Evolutionary conservation across 2,888 invertebrate genomes (phyloP), one percentile per base, ranked within the genome.

Genomic region (Folsomia candida): DNA sequence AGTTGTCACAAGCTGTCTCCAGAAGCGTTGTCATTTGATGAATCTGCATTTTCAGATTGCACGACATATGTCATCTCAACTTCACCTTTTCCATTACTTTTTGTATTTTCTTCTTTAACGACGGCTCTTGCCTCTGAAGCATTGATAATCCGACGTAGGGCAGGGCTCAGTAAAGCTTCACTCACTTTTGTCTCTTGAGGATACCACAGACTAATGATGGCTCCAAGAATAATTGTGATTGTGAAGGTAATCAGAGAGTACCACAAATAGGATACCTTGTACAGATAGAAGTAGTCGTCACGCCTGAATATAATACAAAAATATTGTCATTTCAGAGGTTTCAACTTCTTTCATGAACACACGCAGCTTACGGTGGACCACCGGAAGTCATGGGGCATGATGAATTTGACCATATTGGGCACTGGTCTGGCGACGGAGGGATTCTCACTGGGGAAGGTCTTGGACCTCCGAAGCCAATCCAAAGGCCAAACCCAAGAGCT

Each of bases 381-480:
- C 6, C 22, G 6, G 6, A 11, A 22, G 57, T 6, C 9, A n/a
- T 22, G 9, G 57, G 57, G 20, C 57, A 57, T n/a, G 57, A 18
- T 57, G 57, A 57, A 20, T 57, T 57, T 57, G 57, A 11, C 57
- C 57, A 57, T 11, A 22, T 57, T 11, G 57, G 57, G 20, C 57
- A 57, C 20, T 57, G 57, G 20, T 57, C 57, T 20, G 6, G 6
- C 11, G n/a, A n/a, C 9, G 57, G 57, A 6, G 57, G 57, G 20
- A 57, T 57, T 22, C 57, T 11, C 6, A 57, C 20, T 20, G 20
- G 11, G 11, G 85, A 82, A 0, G 91, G 91, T 78, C 89, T 89
- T 0, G 93, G 89, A 2, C 88, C 87, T 0, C 93, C 93, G 82
- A 94, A 91, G 67, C 92, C 93, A 77, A 93, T 89, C 92, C 92